phyloP scores from a whole-genome alignment of 2,888 invertebrate species.

The Lycophotia porphyrea region DNA sequence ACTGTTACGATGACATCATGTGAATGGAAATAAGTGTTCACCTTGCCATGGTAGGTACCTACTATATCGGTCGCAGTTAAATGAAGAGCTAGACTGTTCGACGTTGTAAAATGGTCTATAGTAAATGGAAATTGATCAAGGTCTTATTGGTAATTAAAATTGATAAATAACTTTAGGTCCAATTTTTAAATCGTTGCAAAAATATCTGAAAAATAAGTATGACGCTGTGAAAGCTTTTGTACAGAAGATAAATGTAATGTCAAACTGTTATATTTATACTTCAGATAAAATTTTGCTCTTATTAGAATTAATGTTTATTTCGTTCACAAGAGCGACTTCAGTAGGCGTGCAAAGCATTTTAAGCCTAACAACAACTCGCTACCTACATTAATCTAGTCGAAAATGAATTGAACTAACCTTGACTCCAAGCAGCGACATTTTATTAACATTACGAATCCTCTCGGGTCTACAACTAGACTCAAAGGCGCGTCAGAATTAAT shows the following conservation, averaged over 20 bases:
- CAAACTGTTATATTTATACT: background rate
- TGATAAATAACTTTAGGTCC: background rate
- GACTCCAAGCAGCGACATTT: slow-evolving; percentile 51
- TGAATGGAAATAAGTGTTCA: slow-evolving; percentile 55
- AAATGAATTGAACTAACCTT: slow-evolving; percentile 56
- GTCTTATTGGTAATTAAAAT: too few species aligned
- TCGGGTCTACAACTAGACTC: slow-evolving; percentile 59
- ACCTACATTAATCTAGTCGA: slow-evolving; percentile 43
- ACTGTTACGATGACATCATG: slow-evolving; percentile 72
- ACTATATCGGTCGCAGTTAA: slow-evolving; percentile 31
- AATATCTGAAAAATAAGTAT: background rate
- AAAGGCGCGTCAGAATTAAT: slow-evolving; percentile 47
- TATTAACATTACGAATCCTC: slow-evolving; percentile 56
- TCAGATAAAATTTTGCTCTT: background rate
- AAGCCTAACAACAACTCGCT: slow-evolving; percentile 13
- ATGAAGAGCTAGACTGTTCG: slow-evolving; percentile 23
- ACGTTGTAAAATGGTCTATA: background rate
- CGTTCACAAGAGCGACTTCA: background rate
- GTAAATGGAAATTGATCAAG: background rate
- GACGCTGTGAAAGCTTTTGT: background rate
- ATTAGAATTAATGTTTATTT: background rate
- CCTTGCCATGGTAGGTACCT: slow-evolving; percentile 43
- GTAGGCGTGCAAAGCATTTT: slow-evolving; percentile 25
- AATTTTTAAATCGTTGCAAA: background rate
- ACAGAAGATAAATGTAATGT: background rate